Conservation (phyloP, 2,888 invertebrate genomes). For the Cheilosia vulpina region DNA sequence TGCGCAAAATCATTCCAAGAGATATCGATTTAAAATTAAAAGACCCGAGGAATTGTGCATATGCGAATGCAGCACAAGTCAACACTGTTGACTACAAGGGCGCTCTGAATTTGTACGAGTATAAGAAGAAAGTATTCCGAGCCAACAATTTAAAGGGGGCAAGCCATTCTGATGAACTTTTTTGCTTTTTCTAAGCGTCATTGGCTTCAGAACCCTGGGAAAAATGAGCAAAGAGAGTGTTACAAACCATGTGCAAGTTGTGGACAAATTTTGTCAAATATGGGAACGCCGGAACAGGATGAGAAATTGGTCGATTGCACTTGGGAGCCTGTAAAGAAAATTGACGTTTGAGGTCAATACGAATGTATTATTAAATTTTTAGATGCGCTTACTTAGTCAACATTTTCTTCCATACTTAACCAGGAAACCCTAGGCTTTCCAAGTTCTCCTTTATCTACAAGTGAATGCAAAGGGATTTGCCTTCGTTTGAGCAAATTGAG, state of each 20-base stretch:
- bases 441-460: no score
- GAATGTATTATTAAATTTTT: no score
- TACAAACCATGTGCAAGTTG: constrained; percentile 84
- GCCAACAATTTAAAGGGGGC: constrained; percentile 84
- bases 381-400: no score
- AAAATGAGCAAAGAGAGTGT: constrained; percentile 77
- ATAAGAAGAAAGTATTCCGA: constrained; percentile 79
- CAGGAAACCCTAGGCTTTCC: no score
- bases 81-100: constrained; percentile 85
- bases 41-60: constrained; percentile 33
- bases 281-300: constrained; percentile 49
- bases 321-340: constrained; percentile 75
- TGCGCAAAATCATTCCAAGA: constrained; percentile 70
- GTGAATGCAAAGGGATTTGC: no score
- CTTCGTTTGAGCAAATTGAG: no score
- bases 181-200: constrained; percentile 84
- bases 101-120: constrained; percentile 83
- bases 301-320: constrained; percentile 39
- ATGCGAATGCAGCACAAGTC: constrained; percentile 76
- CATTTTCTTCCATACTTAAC: no score
- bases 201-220: constrained; percentile 68
- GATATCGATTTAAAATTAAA: constrained; percentile 47
- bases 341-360: background rate
- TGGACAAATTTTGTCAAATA: constrained; percentile 87
- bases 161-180: constrained; percentile 85